A percentile compares a stretch with the other conserved stretches of the same genome.
These are phyloP conservation scores for Poecilobothrus nobilitatus DNA, from an alignment of 2,888 invertebrate species.

Conservation along the genomic window DNA sequence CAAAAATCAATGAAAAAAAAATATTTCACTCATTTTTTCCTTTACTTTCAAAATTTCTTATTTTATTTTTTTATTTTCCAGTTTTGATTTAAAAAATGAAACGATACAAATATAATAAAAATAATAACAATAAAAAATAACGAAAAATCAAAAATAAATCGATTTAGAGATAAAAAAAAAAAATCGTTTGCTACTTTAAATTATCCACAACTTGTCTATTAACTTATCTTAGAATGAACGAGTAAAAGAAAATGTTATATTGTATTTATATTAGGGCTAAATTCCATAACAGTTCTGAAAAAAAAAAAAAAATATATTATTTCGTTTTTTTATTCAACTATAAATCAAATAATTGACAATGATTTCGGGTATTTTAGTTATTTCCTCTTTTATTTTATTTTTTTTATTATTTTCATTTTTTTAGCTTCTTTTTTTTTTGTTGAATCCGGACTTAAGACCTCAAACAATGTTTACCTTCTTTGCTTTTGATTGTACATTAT, in stretches of 20 bases:
- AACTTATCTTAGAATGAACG: background rate
- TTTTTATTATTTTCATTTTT: too few species aligned
- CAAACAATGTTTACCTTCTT: too few species aligned
- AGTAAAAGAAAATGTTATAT: too few species aligned
- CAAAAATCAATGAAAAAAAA: too few species aligned
- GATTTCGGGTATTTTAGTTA: slow-evolving; percentile 2
- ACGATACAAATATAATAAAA: background rate
- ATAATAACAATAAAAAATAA: background rate
- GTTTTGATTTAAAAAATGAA: background rate
- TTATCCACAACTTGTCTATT: slow-evolving; percentile 1
- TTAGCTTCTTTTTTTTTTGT: too few species aligned
- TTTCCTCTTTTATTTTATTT: background rate
- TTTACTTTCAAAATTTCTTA: too few species aligned
- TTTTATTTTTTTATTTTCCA: too few species aligned
- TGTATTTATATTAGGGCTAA: too few species aligned
- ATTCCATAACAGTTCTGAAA: too few species aligned
- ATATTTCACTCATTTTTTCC: too few species aligned
- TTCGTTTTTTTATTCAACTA: background rate
- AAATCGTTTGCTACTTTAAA: background rate
- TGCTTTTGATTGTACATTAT: too few species aligned
- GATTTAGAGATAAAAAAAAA: background rate
- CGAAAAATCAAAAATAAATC: background rate
- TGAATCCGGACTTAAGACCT: too few species aligned
- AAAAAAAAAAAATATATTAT: background rate
- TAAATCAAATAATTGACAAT: slow-evolving; percentile 4